phyloP scores from a whole-genome alignment of 37 sponge, comb jelly and placozoan genomes.

The Spongilla lacustris region DNA sequence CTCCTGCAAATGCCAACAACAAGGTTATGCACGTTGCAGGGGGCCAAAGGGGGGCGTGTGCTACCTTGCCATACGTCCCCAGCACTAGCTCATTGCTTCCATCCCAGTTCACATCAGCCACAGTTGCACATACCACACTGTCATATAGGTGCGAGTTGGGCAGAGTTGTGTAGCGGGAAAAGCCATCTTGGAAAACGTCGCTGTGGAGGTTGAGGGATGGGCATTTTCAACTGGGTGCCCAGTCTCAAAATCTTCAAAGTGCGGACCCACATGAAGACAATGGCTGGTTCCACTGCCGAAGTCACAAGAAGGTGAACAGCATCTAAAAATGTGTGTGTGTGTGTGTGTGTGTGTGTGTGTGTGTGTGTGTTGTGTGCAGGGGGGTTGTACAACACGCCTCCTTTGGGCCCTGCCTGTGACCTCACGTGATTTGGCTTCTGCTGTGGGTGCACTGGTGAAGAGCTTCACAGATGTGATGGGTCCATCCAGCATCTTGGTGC shows the following conservation, averaged over 20 bases:
- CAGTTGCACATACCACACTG: slow-evolving; percentile 72
- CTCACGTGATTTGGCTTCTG: background rate
- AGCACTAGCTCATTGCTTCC: slow-evolving; percentile 70
- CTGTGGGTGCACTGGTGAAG: slow-evolving; percentile 26
- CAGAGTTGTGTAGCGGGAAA: slow-evolving; percentile 29
- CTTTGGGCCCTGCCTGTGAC: background rate
- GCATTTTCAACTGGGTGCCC: background rate
- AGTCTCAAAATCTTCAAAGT: background rate
- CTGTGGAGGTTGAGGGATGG: slow-evolving; percentile 17
- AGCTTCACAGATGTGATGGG: slow-evolving; percentile 72
- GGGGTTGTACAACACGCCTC: too few relatives aligned
- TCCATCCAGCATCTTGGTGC: slow-evolving; percentile 49
- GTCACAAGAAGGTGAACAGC: slow-evolving; percentile 55
- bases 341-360: background rate
- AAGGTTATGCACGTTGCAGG: background rate
- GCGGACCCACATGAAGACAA: slow-evolving; percentile 38
- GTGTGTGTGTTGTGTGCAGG: background rate
- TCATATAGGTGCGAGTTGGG: slow-evolving; percentile 70
- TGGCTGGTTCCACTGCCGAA: slow-evolving; percentile 67
- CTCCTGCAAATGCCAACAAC: slow-evolving; percentile 14
- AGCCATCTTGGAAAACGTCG: slow-evolving; percentile 53
- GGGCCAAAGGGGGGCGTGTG: background rate
- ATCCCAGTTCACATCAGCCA: slow-evolving; percentile 80
- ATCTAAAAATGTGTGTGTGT: background rate
- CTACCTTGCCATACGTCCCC: slow-evolving; percentile 86